Base-by-base conservation (phyloP, 1,140 invertebrate genomes). In the Penaeus japonicus region DNA sequence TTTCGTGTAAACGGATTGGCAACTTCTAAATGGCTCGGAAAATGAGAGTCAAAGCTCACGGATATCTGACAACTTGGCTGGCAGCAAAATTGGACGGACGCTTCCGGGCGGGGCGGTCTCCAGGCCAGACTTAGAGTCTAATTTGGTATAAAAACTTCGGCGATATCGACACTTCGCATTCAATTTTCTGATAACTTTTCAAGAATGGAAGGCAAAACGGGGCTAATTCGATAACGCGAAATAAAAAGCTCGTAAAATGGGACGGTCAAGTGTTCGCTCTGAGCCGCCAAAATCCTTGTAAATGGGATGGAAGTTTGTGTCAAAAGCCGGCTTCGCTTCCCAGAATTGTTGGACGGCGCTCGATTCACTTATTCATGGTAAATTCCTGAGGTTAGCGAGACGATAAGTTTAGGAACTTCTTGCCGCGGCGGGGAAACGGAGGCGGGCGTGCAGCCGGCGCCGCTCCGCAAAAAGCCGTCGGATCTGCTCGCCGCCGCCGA, bases 281-380 rank as follows among this genome's bases (percentile, higher is more conserved):
- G 85, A 87, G 85, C 85, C 85, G 78, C 59, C 85, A n/a, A 55
- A 65, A 87, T 82, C 85, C 85, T 82, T 53, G 62, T 70, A 87
- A 82, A 87, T 87, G 85, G 85, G 85, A 81, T 81, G 85, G 85
- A 82, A 87, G 47, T 87, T 82, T 82, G 85, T 87, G 85, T 87
- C 85, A 87, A 54, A 87, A 53, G 4, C 57, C 54, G 53, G 70
- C 73, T 35, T 15, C 22, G 70, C 73, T 85, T 85, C 30, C 27
- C 84, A 85, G 77, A 81, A 87, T 87, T 27, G 85, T 87, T 87
- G 39, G 85, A 57, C 77, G 77, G 3, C n/a, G 55, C 32, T n/a
- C 35, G 47, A 47, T 84, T 47, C 83, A 27, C 35, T 47, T 73
- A 62, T 55, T 84, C 47, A 73, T 47, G 47, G 47, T 4, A 15